phyloP scores from a whole-genome alignment of 2,113 vertebrate species.

The Phoenicopterus ruber region DNA sequence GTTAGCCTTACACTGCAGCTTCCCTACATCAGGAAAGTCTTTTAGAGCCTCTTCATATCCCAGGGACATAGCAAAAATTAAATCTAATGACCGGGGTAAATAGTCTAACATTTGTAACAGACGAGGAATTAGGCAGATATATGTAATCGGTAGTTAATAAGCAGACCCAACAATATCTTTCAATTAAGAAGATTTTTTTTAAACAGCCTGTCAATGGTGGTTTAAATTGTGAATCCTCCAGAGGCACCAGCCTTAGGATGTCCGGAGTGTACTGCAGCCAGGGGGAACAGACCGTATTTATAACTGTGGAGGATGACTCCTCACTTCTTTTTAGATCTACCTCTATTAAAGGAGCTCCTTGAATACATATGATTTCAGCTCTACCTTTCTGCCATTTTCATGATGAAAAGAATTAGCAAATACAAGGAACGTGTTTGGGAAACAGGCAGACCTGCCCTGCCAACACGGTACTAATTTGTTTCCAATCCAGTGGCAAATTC shows the following conservation, averaged over 20 bases:
- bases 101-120: not conserved
- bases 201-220: not conserved
- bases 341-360: conserved; percentile 37
- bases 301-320: not conserved
- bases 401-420: conserved; percentile 72
- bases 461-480: conserved; percentile 64
- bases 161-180: not conserved
- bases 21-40: not conserved
- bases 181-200: not conserved
- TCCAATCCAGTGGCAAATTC: conserved; percentile 70
- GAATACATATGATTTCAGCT: conserved; percentile 59
- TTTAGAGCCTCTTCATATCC: not conserved
- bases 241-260: not conserved
- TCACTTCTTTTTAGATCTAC: conserved; percentile 25
- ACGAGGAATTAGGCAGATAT: not conserved
- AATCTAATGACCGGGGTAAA: not conserved
- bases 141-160: not conserved
- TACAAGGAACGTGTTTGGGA: conserved; percentile 50
- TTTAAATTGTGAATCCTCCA: not conserved
- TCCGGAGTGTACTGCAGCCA: not conserved
- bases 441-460: conserved; percentile 61
- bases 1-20: not conserved
- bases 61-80: not conserved
- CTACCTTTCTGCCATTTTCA: conserved; percentile 73
- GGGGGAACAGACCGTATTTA: not conserved